Conservation (phyloP, 2,888 invertebrate species). For the Coenonympha glycerion region DNA sequence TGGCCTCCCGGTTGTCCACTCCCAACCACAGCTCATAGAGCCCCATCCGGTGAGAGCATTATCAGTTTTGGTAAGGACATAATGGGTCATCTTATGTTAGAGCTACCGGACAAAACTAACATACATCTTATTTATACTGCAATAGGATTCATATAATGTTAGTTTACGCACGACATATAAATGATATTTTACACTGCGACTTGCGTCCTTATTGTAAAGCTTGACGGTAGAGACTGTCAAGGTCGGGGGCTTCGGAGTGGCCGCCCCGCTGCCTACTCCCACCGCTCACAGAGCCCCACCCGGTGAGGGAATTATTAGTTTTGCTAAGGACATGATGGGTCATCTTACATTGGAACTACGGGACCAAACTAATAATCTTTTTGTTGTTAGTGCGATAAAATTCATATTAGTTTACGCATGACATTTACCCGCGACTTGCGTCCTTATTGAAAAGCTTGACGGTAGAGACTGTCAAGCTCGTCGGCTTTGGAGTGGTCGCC, state of each 20-base stretch:
- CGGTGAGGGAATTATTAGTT: background rate
- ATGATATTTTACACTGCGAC: slow-evolving; percentile 98
- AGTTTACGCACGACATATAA: too few species aligned
- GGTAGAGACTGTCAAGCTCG: slow-evolving; percentile 97
- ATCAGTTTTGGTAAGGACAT: background rate
- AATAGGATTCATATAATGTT: background rate
- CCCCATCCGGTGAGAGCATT: slow-evolving; percentile 50
- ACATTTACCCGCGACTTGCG: background rate
- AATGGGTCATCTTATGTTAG: background rate
- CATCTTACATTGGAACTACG: background rate
- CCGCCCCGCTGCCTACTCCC: background rate
- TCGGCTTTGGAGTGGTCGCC: slow-evolving; percentile 80
- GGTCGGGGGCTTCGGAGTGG: slow-evolving; percentile 87
- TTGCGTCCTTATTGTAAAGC: slow-evolving; percentile 96
- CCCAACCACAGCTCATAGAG: too few species aligned
- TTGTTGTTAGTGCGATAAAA: background rate
- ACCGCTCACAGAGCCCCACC: background rate
- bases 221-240: slow-evolving; percentile 98
- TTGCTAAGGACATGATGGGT: background rate
- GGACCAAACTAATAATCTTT: background rate
- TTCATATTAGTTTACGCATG: background rate
- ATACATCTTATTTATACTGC: background rate
- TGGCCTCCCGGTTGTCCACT: too few species aligned
- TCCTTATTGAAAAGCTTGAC: slow-evolving; percentile 92
- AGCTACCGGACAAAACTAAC: too few species aligned